Evolutionary conservation across 2,797 vertebrate species (phyloP), one percentile per base, ranked within the genome.

Genomic region (Aldrovandia affinis): DNA sequence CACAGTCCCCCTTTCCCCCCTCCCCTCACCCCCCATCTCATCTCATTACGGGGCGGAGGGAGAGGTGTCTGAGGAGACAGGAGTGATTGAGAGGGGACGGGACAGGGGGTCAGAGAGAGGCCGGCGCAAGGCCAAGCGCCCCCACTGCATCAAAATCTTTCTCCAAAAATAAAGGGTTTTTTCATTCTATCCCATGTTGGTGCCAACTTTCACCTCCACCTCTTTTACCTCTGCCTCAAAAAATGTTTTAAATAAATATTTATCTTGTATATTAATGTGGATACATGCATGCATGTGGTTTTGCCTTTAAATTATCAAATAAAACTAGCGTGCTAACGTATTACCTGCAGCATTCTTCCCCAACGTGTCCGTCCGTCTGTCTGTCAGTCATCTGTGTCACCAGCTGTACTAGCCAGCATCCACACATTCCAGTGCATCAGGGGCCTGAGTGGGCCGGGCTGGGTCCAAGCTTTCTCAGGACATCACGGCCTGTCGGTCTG

Each of bases 61-160:
- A 65, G 86, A 88, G 86, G 90, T 94, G 94, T 94, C 92, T 92
- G 90, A 86, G 79, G 82, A 86, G 79, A 87, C 85, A 86, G 86
- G 86, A 50, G 80, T 88, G 87, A 89, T 89, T 85, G 87, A 88
- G 86, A 84, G 87, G 75, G 78, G 82, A 92, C 89, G 89, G 88
- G 90, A 88, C 77, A 86, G 22, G 89, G 91, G 94, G 94, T 95
- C 92, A 93, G 85, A 85, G 86, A 68, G 84, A 83, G 94, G 95
- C 89, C 95, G 91, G 84, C 83, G 70, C 59, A 63, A 80, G 83
- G 90, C 83, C 73, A 85, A 88, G 88, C 90, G 91, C 90, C 89
- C 78, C 87, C 84, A 84, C 61, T 65, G 77, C 81, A 82, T 63
- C 68, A 65, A 61, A 65, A 65, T 65, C n/a, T 15, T 20, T 14